Conservation (phyloP, 2,113 vertebrate genomes). For the Tychaedon coryphoeus region DNA sequence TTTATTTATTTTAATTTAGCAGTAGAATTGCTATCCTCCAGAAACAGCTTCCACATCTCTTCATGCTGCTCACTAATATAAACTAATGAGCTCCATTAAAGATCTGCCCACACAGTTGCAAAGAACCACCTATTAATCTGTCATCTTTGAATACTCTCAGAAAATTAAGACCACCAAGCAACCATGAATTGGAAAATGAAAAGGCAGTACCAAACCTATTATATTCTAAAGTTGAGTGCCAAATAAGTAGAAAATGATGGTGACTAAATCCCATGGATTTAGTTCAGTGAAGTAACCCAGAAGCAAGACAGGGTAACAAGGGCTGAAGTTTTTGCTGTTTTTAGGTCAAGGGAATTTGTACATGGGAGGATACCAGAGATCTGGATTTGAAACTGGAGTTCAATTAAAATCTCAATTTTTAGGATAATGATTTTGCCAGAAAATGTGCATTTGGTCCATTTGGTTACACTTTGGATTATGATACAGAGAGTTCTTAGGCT, state of each 20-base stretch:
- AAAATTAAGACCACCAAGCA: conserved; percentile 36
- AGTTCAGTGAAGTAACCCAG: neutral
- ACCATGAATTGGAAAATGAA: conserved; percentile 21
- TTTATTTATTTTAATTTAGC: neutral
- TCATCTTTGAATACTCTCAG: conserved; percentile 30
- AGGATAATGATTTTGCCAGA: neutral
- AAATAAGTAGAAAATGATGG: neutral
- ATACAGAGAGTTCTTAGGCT: neutral
- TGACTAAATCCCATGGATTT: neutral
- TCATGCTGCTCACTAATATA: conserved; percentile 48
- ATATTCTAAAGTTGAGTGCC: neutral
- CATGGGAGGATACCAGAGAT: neutral
- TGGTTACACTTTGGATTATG: neutral
- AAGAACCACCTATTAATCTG: conserved; percentile 60
- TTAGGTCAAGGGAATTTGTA: neutral
- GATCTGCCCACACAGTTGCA: conserved; percentile 55
- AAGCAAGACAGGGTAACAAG: neutral
- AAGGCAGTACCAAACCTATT: conserved; percentile 7
- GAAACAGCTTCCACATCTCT: conserved; percentile 12
- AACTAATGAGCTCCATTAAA: conserved; percentile 71
- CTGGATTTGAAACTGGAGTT: neutral
- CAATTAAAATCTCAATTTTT: neutral
- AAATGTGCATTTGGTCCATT: neutral
- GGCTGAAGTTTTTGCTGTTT: neutral
- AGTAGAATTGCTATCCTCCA: conserved; percentile 7